These are phyloP conservation scores for Atopsyche davidsoni DNA, from an alignment of 1,140 invertebrate species.

Conservation along the genomic window DNA sequence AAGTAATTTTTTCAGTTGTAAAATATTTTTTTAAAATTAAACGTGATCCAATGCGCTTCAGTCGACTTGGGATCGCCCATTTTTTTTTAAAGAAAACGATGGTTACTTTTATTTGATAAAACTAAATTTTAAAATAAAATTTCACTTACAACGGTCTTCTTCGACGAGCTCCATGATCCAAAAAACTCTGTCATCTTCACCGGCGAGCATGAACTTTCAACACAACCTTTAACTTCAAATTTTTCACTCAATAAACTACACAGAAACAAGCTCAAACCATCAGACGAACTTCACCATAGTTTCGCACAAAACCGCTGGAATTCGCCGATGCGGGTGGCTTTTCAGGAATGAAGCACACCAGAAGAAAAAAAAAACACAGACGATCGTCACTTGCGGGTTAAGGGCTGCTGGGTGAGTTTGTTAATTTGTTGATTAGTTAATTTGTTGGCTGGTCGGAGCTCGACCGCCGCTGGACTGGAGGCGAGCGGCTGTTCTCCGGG, in stretches of 20 bases:
- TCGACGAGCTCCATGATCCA: conserved; percentile 30
- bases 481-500: neutral
- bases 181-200: conserved; percentile 29
- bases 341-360: no score
- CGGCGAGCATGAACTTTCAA: conserved; percentile 1
- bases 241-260: neutral
- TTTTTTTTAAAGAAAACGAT: neutral
- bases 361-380: no score
- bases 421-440: no score
- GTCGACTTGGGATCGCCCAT: no score
- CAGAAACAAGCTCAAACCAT: neutral
- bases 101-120: neutral
- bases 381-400: no score
- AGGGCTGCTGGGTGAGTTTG: no score
- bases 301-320: no score
- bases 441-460: no score
- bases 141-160: conserved; percentile 14
- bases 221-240: neutral
- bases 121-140: neutral
- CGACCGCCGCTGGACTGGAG: neutral
- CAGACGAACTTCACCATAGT: conserved; percentile 4
- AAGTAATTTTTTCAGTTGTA: no score
- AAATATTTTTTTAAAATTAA: no score
- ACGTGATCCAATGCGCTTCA: no score
- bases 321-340: no score